These are phyloP conservation scores for Cylloceria caligata DNA, from an alignment of 2,888 invertebrate species.

Conservation along the genomic window DNA sequence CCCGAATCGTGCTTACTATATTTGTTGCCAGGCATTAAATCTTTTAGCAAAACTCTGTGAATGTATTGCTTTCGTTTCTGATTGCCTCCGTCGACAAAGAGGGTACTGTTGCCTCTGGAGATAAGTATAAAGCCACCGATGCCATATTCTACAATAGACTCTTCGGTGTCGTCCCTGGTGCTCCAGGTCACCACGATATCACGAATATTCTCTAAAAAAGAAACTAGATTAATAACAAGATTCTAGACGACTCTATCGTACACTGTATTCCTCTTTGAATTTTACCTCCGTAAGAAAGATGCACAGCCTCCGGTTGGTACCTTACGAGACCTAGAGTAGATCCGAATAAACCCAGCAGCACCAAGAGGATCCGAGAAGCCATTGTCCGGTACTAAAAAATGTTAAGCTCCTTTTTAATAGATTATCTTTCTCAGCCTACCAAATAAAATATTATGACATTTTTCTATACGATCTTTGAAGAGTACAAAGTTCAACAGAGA, in stretches of 20 bases:
- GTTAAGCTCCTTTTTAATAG: not conserved
- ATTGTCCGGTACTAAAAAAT: slow-evolving; percentile 35
- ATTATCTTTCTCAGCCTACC: not conserved
- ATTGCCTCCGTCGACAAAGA: slow-evolving; percentile 92
- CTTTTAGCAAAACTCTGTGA: slow-evolving; percentile 89
- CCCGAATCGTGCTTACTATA: slow-evolving; percentile 86
- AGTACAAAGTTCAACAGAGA: too few relatives aligned
- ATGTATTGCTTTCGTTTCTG: slow-evolving; percentile 89
- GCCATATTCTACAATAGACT: slow-evolving; percentile 92
- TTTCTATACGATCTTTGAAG: too few relatives aligned
- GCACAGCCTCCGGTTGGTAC: slow-evolving; percentile 89
- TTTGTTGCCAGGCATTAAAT: slow-evolving; percentile 87
- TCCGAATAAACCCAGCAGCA: slow-evolving; percentile 63
- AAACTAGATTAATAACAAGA: not conserved
- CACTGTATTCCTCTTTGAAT: not conserved
- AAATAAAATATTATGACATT: too few relatives aligned
- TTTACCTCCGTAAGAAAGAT: slow-evolving; percentile 88
- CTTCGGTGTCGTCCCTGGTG: slow-evolving; percentile 89
- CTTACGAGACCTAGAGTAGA: slow-evolving; percentile 68
- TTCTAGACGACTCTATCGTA: not conserved
- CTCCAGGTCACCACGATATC: slow-evolving; percentile 94
- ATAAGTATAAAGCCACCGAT: slow-evolving; percentile 86
- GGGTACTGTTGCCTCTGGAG: slow-evolving; percentile 86
- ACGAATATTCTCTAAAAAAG: slow-evolving; percentile 86
- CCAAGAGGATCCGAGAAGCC: slow-evolving; percentile 27